A percentile compares a stretch with the other conserved stretches of the same genome.
Evolutionary conservation across 2,888 invertebrate species (phyloP).

Genomic region (Bombyx huttoni): DNA sequence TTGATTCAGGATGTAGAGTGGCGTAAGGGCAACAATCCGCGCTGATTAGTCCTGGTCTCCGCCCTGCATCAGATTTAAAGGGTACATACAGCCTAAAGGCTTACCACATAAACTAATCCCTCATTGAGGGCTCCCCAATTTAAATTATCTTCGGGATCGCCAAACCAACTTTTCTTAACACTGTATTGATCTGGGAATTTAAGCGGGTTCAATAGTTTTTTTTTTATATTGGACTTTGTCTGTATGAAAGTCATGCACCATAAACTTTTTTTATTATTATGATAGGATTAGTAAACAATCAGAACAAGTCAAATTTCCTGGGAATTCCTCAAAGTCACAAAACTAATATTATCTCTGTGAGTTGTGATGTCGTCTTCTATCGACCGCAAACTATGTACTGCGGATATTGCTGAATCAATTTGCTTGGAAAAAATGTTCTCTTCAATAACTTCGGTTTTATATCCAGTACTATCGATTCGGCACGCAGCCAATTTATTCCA

Average conservation of each 20-base stretch:
- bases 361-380: constrained; percentile 16
- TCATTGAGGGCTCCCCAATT: constrained; percentile 38
- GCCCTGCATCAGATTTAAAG: constrained; percentile 57
- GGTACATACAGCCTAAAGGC: constrained; percentile 29
- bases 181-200: not conserved
- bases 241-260: not conserved
- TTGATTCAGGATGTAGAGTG: constrained; percentile 65
- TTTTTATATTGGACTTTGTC: not conserved
- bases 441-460: constrained; percentile 34
- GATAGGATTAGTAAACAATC: not conserved
- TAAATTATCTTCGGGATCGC: constrained; percentile 35
- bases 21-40: constrained; percentile 66
- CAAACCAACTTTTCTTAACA: not conserved
- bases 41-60: constrained; percentile 61
- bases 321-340: constrained; percentile 6
- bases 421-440: constrained; percentile 28
- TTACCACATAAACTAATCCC: constrained; percentile 56
- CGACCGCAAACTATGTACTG: constrained; percentile 23
- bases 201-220: not conserved
- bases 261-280: not conserved
- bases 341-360: constrained; percentile 21
- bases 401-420: constrained; percentile 36
- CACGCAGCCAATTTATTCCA: constrained; percentile 57
- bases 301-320: not conserved
- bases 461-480: constrained; percentile 42